A percentile compares a stretch with the other conserved stretches of the same genome.
phyloP scores from a whole-genome alignment of 2,797 vertebrate species.

The Paedocypris micromegethes region DNA sequence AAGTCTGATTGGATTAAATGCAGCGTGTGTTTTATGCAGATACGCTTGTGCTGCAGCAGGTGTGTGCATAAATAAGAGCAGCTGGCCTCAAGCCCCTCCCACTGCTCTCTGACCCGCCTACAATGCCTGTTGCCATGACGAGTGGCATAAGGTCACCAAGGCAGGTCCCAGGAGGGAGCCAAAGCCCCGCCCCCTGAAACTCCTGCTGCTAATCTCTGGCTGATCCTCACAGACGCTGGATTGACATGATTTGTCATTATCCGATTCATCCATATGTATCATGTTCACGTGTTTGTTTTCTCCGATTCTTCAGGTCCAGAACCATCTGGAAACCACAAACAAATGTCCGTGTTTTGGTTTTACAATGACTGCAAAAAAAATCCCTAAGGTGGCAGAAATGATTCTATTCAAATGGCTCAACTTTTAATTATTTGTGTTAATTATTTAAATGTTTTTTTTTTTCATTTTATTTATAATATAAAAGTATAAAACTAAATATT shows the following conservation, averaged over 20 bases:
- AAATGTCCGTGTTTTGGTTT: too few species aligned
- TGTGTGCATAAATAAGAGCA: conserved; percentile 46
- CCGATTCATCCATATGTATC: conserved; percentile 6
- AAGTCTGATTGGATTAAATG: background rate
- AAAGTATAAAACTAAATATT: too few species aligned
- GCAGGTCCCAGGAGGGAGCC: conserved; percentile 39
- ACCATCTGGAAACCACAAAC: too few species aligned
- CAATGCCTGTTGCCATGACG: conserved; percentile 45
- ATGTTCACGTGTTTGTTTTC: background rate
- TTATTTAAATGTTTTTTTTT: too few species aligned
- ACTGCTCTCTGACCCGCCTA: conserved; percentile 25
- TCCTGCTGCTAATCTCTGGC: conserved; percentile 16
- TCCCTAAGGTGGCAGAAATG: too few species aligned
- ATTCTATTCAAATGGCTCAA: too few species aligned
- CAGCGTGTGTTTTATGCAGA: background rate
- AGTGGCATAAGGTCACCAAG: conserved; percentile 49
- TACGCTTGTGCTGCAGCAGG: conserved; percentile 38
- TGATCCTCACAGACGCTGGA: conserved; percentile 18
- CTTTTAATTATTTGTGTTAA: too few species aligned
- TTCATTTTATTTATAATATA: too few species aligned
- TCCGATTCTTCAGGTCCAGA: background rate
- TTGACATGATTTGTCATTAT: conserved; percentile 6
- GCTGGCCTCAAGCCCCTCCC: conserved; percentile 37
- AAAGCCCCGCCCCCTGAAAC: conserved; percentile 32
- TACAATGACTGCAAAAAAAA: too few species aligned